phyloP scores from a whole-genome alignment of 1,140 invertebrate species.

The Aleiodes sp. region DNA sequence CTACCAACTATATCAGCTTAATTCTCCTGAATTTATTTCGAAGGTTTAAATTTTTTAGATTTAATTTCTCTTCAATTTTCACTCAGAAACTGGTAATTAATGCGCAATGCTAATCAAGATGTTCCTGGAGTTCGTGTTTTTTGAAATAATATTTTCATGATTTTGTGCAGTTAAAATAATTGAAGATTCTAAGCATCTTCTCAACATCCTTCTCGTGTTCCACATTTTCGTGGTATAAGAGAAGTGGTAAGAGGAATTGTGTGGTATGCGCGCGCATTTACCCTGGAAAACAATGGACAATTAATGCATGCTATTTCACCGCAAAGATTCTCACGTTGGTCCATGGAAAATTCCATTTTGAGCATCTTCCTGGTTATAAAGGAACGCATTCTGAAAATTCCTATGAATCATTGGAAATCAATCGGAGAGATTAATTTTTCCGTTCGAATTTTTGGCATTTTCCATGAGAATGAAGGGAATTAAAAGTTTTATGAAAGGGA shows the following conservation, averaged over 20 bases:
- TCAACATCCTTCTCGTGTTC: neutral
- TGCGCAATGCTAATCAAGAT: too few species aligned
- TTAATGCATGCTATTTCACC: slow-evolving; percentile 51
- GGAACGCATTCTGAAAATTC: neutral
- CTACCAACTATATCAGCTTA: too few species aligned
- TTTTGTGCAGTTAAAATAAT: neutral
- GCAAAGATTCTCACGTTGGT: slow-evolving; percentile 36
- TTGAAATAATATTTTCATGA: neutral
- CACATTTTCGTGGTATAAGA: neutral
- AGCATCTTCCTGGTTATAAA: neutral
- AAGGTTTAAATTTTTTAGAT: too few species aligned
- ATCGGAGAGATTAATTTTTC: neutral
- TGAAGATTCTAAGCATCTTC: neutral
- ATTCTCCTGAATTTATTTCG: too few species aligned
- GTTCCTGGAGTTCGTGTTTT: too few species aligned
- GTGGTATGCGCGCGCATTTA: neutral
- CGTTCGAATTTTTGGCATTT: neutral
- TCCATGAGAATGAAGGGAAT: too few species aligned
- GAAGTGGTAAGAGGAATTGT: neutral
- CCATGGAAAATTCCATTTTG: slow-evolving; percentile 13
- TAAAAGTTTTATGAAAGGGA: too few species aligned
- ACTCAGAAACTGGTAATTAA: neutral
- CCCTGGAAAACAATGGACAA: slow-evolving; percentile 51
- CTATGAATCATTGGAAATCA: neutral
- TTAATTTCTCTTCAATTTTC: too few species aligned